Conservation (phyloP, 2,113 vertebrate species). For the Tupaia tana region DNA sequence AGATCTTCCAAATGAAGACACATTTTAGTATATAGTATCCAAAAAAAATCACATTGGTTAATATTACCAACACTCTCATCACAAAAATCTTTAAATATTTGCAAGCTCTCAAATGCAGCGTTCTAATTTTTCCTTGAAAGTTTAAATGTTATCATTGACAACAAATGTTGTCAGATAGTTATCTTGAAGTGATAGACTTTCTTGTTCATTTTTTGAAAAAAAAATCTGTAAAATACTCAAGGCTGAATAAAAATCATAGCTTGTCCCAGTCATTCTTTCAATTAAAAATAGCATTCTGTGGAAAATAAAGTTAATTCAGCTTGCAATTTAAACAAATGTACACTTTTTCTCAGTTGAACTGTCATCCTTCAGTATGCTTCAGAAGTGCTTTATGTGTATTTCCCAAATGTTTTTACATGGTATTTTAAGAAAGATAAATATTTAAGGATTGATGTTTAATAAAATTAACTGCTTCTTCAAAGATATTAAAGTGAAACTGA, state of each 20-base stretch:
- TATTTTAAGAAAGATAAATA: not conserved
- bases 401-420: not conserved
- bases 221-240: constrained; percentile 5
- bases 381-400: not conserved
- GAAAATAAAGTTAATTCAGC: constrained; percentile 14
- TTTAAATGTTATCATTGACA: constrained; percentile 22
- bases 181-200: not conserved
- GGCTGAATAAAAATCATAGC: not conserved
- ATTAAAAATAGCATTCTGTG: not conserved
- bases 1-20: not conserved
- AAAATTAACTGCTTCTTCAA: constrained; percentile 14
- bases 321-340: not conserved
- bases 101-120: not conserved
- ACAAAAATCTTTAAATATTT: not conserved
- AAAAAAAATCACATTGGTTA: not conserved
- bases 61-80: not conserved
- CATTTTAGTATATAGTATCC: not conserved
- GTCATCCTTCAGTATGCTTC: not conserved
- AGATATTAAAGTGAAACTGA: not conserved
- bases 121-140: not conserved
- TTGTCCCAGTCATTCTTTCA: not conserved
- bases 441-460: not conserved
- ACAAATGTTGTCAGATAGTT: not conserved
- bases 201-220: not conserved
- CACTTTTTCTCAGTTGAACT: not conserved